phyloP scores from a whole-genome alignment of 2,888 invertebrate genomes.

The Caradrina kadenii region DNA sequence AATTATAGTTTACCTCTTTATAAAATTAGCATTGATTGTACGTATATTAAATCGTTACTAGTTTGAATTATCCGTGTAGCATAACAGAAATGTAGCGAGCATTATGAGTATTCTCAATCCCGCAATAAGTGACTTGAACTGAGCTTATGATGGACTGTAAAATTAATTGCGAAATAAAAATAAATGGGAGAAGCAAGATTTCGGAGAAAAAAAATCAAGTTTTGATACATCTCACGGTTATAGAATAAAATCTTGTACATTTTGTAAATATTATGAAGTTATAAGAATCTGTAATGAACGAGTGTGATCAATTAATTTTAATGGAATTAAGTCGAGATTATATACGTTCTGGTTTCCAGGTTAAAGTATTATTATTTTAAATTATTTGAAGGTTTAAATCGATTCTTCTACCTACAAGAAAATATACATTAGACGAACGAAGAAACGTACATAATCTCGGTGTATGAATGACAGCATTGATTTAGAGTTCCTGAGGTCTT shows the following conservation, averaged over 20 bases:
- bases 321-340: constrained; percentile 52
- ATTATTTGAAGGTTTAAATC: constrained; percentile 21
- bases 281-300: constrained; percentile 68
- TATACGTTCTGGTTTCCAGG: constrained; percentile 37
- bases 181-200: constrained; percentile 41
- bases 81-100: constrained; percentile 9
- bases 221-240: constrained; percentile 52
- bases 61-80: background rate
- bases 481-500: constrained; percentile 43
- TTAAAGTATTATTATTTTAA: constrained; percentile 43
- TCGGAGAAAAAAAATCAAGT: constrained; percentile 43
- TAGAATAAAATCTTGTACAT: constrained; percentile 72
- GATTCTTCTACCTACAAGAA: constrained; percentile 2
- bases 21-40: too few relatives aligned
- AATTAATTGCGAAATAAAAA: constrained; percentile 17
- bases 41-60: background rate
- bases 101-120: constrained; percentile 23
- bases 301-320: constrained; percentile 67
- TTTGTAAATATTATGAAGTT: constrained; percentile 79
- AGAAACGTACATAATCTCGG: constrained; percentile 39
- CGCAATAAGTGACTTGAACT: constrained; percentile 30
- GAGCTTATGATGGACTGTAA: constrained; percentile 40
- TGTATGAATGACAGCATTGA: constrained; percentile 29
- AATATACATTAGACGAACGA: constrained; percentile 6
- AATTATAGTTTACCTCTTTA: too few relatives aligned